Evolutionary conservation across 2,113 vertebrate species (phyloP).

Genomic region (Tautogolabrus adspersus): DNA sequence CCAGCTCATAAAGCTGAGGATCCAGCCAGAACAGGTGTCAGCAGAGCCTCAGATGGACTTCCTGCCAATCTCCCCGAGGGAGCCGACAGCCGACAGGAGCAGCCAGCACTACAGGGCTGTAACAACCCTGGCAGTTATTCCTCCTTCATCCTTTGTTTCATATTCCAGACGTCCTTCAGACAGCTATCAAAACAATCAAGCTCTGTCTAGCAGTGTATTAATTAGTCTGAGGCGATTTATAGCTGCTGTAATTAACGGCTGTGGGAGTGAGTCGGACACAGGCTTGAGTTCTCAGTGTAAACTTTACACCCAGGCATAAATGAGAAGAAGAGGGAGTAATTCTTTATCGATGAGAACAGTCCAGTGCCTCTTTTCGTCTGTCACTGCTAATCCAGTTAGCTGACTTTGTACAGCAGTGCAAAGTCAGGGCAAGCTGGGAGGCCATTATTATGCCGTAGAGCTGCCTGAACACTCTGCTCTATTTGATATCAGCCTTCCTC

Average conservation of each 20-base stretch:
- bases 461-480: slow-evolving; percentile 35
- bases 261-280: slow-evolving; percentile 22
- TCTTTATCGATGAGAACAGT: slow-evolving; percentile 38
- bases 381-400: slow-evolving; percentile 58
- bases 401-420: slow-evolving; percentile 29
- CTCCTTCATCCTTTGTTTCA: slow-evolving; percentile 37
- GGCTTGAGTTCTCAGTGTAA: slow-evolving; percentile 26
- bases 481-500: slow-evolving; percentile 35
- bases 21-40: slow-evolving; percentile 59
- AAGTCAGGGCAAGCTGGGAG: slow-evolving; percentile 20
- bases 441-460: slow-evolving; percentile 13
- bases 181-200: slow-evolving; percentile 63
- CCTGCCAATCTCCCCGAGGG: slow-evolving; percentile 52
- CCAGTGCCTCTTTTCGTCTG: slow-evolving; percentile 26
- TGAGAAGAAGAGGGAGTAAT: slow-evolving; percentile 25
- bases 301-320: slow-evolving; percentile 45
- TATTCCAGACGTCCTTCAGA: slow-evolving; percentile 44
- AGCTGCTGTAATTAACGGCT: slow-evolving; percentile 52
- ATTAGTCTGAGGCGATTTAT: slow-evolving; percentile 52
- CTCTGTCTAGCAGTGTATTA: slow-evolving; percentile 41
- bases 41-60: slow-evolving; percentile 44
- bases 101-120: slow-evolving; percentile 18
- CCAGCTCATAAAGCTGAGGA: slow-evolving; percentile 39
- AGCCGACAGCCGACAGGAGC: slow-evolving; percentile 31
- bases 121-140: slow-evolving; percentile 29